Percentiles rank a stretch among this genome's conserved stretches.
These are phyloP conservation scores for Aphidoletes aphidimyza DNA, from an alignment of 2,888 invertebrate genomes.

Conservation along the genomic window DNA sequence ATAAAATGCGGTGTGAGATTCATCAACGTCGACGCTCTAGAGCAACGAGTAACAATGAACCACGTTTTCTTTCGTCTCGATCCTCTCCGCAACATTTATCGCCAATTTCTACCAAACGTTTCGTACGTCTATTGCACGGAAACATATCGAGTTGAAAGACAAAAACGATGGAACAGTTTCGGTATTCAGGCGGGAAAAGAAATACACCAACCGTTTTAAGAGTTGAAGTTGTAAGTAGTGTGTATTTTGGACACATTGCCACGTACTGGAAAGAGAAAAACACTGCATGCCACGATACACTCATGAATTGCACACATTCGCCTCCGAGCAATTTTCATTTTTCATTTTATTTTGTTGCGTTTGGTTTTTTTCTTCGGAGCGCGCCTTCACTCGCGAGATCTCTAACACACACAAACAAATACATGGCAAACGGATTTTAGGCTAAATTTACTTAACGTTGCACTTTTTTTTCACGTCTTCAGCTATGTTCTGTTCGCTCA, in stretches of 20 bases:
- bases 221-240: slow-evolving; percentile 35
- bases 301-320: slow-evolving; percentile 16
- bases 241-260: slow-evolving; percentile 31
- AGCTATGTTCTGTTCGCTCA: background rate
- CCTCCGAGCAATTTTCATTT: background rate
- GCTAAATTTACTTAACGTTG: background rate
- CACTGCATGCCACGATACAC: background rate
- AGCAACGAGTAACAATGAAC: background rate
- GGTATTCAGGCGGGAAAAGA: background rate
- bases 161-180: background rate
- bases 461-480: background rate
- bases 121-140: background rate
- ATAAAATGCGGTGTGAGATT: background rate
- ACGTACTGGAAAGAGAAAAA: background rate
- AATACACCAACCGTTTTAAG: background rate
- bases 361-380: background rate
- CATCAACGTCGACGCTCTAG: background rate
- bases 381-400: background rate
- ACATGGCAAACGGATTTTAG: no score
- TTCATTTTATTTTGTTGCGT: background rate
- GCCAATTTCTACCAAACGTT: slow-evolving; percentile 3
- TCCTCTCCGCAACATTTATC: background rate
- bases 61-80: no score
- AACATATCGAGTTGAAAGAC: background rate
- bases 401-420: no score